phyloP scores from a whole-genome alignment of 2,113 vertebrate genomes.

The Sisor rabdophorus region DNA sequence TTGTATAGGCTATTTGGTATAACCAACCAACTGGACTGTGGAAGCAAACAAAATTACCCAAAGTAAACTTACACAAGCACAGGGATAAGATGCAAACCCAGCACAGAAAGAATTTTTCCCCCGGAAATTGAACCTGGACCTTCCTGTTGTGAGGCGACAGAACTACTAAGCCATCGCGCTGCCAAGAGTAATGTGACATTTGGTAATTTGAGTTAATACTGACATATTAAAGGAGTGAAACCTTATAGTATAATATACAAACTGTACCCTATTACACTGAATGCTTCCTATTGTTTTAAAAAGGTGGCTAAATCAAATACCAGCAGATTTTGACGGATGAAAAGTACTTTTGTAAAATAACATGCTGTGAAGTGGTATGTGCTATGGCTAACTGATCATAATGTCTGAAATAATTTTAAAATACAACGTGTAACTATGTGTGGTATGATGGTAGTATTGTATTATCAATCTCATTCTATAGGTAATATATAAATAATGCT shows the following conservation, averaged over 20 bases:
- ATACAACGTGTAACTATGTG: not conserved
- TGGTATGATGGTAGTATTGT: too few relatives aligned
- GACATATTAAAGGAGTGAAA: constrained; percentile 5
- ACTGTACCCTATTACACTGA: not conserved
- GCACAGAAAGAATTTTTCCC: too few relatives aligned
- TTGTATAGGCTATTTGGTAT: too few relatives aligned
- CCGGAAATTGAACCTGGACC: too few relatives aligned
- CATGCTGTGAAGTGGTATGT: not conserved
- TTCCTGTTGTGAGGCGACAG: too few relatives aligned
- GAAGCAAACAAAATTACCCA: too few relatives aligned
- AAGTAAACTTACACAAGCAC: too few relatives aligned
- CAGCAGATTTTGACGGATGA: not conserved
- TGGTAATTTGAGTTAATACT: constrained; percentile 30
- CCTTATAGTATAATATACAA: constrained; percentile 22
- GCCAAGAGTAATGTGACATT: constrained; percentile 4
- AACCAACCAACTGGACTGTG: too few relatives aligned
- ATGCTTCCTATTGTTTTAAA: constrained; percentile 22
- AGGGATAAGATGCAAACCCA: too few relatives aligned
- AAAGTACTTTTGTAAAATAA: constrained; percentile 11
- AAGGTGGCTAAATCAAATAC: constrained; percentile 15
- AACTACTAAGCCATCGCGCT: too few relatives aligned
- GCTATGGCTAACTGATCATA: constrained; percentile 2
- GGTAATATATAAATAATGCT: too few relatives aligned
- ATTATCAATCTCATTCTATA: too few relatives aligned
- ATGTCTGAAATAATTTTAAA: not conserved